Conservation (phyloP, 1,140 invertebrate species). For the Eciton burchellii region DNA sequence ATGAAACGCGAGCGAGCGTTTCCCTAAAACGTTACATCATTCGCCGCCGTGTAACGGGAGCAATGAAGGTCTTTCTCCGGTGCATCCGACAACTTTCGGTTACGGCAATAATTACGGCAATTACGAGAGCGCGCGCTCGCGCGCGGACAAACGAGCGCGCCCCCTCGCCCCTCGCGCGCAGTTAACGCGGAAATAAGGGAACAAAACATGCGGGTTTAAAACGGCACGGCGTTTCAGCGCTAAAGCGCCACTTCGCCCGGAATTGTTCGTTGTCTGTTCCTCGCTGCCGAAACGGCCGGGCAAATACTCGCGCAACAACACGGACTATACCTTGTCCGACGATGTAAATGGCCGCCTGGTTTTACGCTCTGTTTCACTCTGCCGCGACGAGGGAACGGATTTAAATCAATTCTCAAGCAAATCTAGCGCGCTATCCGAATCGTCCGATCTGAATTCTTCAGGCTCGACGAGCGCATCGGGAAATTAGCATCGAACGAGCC, state of each 20-base stretch:
- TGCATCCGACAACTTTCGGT: constrained; percentile 43
- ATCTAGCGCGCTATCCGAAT: too few species aligned
- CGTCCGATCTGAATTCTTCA: too few species aligned
- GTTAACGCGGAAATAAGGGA: constrained; percentile 68
- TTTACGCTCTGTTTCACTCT: constrained; percentile 59
- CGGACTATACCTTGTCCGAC: constrained; percentile 64
- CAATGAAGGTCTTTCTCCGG: constrained; percentile 36
- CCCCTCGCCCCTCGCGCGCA: constrained; percentile 53
- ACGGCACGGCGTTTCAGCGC: constrained; percentile 44
- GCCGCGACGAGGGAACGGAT: constrained; percentile 16
- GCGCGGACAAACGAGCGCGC: constrained; percentile 40
- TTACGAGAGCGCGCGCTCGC: constrained; percentile 35
- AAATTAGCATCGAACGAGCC: too few species aligned
- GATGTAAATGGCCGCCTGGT: constrained; percentile 72
- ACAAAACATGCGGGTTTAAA: constrained; percentile 62
- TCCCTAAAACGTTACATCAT: not conserved
- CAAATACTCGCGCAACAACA: constrained; percentile 69
- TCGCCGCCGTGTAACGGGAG: constrained; percentile 20
- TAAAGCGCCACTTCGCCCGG: constrained; percentile 60
- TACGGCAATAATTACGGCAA: constrained; percentile 55
- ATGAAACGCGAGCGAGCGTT: constrained; percentile 19
- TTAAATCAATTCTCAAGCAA: constrained; percentile 64
- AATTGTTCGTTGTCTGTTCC: constrained; percentile 60
- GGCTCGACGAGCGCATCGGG: too few species aligned
- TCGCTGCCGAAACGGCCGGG: constrained; percentile 50